These are phyloP conservation scores for Andrena minutula DNA, from an alignment of 2,888 invertebrate species.

Conservation along the genomic window DNA sequence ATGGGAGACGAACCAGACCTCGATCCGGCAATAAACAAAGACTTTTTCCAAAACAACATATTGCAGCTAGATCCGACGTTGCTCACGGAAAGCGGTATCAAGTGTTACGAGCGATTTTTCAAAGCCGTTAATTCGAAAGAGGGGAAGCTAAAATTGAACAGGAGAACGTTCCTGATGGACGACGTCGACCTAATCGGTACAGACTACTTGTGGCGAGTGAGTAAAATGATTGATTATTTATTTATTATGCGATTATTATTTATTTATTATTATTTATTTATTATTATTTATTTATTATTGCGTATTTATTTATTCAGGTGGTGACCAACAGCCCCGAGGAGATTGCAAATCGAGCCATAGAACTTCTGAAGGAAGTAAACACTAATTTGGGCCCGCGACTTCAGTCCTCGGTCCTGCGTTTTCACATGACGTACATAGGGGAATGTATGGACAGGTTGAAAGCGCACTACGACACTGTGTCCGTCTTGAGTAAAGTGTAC, in stretches of 20 bases:
- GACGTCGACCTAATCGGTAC: constrained; percentile 97
- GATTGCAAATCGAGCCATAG: constrained; percentile 96
- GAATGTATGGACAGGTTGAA: constrained; percentile 96
- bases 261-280: constrained; percentile 32
- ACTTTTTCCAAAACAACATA: constrained; percentile 98
- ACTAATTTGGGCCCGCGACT: constrained; percentile 96
- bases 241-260: constrained; percentile 33
- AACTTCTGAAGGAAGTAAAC: constrained; percentile 95
- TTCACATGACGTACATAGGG: constrained; percentile 96
- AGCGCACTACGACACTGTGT: constrained; percentile 94
- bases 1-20: constrained; percentile 99
- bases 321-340: constrained; percentile 96
- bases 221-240: constrained; percentile 75
- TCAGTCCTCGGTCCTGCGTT: constrained; percentile 91
- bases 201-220: constrained; percentile 97
- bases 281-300: background rate
- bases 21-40: constrained; percentile 97
- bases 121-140: constrained; percentile 98
- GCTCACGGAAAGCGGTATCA: constrained; percentile 97
- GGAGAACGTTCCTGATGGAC: constrained; percentile 94
- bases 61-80: constrained; percentile 95
- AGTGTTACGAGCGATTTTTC: constrained; percentile 95
- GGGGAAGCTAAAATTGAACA: constrained; percentile 94
- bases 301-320: constrained; percentile 86
- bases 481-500: constrained; percentile 86